Evolutionary conservation across 37 sponge, comb jelly and placozoan species (phyloP).

Genomic region (Tethya wilhelma): DNA sequence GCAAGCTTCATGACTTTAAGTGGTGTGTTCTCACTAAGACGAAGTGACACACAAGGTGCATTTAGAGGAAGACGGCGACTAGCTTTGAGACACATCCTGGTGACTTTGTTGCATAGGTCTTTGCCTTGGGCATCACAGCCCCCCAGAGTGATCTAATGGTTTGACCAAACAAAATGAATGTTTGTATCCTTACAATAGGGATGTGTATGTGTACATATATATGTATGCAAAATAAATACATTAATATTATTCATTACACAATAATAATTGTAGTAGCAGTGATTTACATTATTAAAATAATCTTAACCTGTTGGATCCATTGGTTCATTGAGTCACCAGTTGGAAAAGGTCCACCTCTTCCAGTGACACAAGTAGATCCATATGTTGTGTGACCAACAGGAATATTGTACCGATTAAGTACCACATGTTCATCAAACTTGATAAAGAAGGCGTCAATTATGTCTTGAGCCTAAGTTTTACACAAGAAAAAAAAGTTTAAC

Average conservation of each 20-base stretch:
- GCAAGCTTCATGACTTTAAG: conserved; percentile 13
- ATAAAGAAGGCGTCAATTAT: conserved; percentile 59
- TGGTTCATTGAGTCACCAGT: conserved; percentile 63
- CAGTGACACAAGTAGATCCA: conserved; percentile 47
- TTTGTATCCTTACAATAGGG: not conserved
- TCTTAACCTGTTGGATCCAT: conserved; percentile 58
- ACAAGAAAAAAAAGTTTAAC: not conserved
- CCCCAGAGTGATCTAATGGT: conserved; percentile 62
- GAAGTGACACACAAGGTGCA: conserved; percentile 62
- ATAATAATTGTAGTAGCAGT: not conserved
- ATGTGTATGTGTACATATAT: not conserved
- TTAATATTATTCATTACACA: not conserved
- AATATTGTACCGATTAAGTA: conserved; percentile 52
- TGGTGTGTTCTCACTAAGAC: conserved; percentile 34
- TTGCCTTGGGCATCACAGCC: conserved; percentile 24
- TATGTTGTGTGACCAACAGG: conserved; percentile 45
- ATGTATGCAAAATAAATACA: not conserved
- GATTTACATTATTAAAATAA: not conserved
- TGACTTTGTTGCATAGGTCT: conserved; percentile 53
- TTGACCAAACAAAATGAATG: not conserved
- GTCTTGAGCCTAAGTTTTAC: conserved; percentile 38
- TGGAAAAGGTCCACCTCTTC: conserved; percentile 48
- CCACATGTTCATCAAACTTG: conserved; percentile 62
- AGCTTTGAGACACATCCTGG: conserved; percentile 51
- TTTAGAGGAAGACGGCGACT: conserved; percentile 56